Evolutionary conservation across 92 coral and sea anemone species (phyloP), one percentile per base, ranked within the genome.

Genomic region (Umimayanthus chanpuru): DNA sequence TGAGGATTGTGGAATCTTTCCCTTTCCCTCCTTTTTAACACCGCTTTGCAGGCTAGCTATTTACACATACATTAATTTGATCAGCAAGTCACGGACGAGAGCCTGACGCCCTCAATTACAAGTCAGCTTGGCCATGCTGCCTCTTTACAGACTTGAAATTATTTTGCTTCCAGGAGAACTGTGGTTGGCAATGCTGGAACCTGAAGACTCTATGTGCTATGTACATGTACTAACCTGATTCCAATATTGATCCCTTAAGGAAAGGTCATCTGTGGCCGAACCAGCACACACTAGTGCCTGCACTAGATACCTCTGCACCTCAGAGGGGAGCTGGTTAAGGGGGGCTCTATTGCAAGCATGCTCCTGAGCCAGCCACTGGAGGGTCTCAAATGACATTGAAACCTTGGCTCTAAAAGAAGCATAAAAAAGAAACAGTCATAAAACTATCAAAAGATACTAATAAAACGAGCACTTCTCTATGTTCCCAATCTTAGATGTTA

Each of bases 251-350:
- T 96, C 94, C 92, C 98, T 88, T 43, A 89, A 28, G 29, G 93
- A 86, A 73, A 83, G 91, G 49, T 92, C 93, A 79, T 92, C 96
- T 36, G 91, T 88, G 4, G 96, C 92, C 16, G 98, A 93, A 11
- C 95, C 96, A 72, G 98, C 96, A 78, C 94, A 89, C 65, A 96
- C 98, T 66, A 96, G 91, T n/a, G 99, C 99, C 88, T 95, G 96
- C 65, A 94, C 95, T 18, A 95, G 90, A 44, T 85, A 91, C 25
- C 98, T 89, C 81, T 93, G 94, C 80, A 94, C 96, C 85, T 95
- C 93, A 73, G 98, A 87, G 47, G 99, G 96, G 81, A 96, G 91
- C 85, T 95, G 93, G 28, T 93, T 94, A 23, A 95, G 87, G 68
- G 95, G 93, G 16, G 98, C 94, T 53, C 90, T 86, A 40, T 92